These are phyloP conservation scores for Darevskia nairensis DNA, from an alignment of 2,797 vertebrate species.

Conservation along the genomic window DNA sequence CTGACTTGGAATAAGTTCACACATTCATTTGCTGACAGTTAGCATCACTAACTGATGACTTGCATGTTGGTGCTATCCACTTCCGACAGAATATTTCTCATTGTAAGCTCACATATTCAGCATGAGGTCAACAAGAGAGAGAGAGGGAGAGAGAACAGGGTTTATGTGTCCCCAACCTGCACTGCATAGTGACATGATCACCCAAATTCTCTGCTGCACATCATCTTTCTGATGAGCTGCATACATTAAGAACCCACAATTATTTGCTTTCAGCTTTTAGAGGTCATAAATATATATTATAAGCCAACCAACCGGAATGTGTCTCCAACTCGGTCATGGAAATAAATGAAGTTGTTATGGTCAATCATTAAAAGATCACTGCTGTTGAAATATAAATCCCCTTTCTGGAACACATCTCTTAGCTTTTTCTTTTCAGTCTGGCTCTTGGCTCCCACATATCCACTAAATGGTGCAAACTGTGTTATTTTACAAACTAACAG, in stretches of 20 bases:
- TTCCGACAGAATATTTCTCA: neutral
- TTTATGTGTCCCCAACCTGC: no score
- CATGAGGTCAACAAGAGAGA: neutral
- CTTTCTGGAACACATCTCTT: conserved; percentile 86
- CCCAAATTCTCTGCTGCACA: no score
- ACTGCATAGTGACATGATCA: no score
- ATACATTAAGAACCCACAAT: neutral
- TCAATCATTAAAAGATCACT: conserved; percentile 88
- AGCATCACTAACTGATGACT: neutral
- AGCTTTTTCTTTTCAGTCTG: conserved; percentile 90
- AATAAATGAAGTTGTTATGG: conserved; percentile 86
- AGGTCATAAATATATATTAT: neutral
- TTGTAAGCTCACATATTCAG: neutral
- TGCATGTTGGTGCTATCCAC: no score
- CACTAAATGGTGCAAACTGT: conserved; percentile 78
- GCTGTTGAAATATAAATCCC: conserved; percentile 88
- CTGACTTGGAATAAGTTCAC: neutral
- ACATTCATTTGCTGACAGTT: neutral
- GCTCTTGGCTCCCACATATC: conserved; percentile 82
- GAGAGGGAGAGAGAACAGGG: no score
- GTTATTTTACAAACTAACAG: conserved; percentile 85
- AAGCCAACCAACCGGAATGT: conserved; percentile 85
- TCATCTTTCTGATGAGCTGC: neutral
- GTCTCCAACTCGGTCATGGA: conserved; percentile 91
- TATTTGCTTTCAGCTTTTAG: conserved; percentile 2